Evolutionary conservation across 2,113 vertebrate species (phyloP), one percentile per base, ranked within the genome.

Genomic region (Elgaria multicarinata): DNA sequence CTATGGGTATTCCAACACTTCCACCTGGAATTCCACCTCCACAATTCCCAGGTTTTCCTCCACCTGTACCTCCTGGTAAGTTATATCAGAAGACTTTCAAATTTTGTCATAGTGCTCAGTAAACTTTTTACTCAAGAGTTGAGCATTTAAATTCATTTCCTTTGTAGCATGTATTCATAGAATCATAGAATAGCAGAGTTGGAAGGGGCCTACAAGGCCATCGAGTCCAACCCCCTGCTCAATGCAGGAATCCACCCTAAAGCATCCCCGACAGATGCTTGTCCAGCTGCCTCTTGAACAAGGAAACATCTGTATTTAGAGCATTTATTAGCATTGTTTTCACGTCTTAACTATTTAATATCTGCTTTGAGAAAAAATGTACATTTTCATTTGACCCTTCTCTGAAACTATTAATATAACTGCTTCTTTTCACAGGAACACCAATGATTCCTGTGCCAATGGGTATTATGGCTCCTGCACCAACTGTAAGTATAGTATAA

Each of bases 371-470:
- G 81, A 67, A 87, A 0, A 88, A 80, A 33, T 6, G 31, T 87
- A 62, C 69, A 31, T 39, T 75, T 76, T 42, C 55, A n/a, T 14
- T 39, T 14, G 55, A 20, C 64, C n/a, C 9, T 90, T 85, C 13
- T 55, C 33, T 64, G 33, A 64, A 71, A 83, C 20, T 74, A 13
- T 58, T 86, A 55, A 79, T 26, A n/a, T 18, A 83, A 66, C 28
- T 20, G 44, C 28, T 55, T 53, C 1, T 67, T 39, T 80, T 86
- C 26, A 78, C 90, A 99, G 99, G 98, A 89, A 96, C 98, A 36
- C 99, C 98, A 81, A 99, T 99, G 98, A 99, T 99, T 97, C 99
- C 99, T 93, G 98, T 99, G 91, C 99, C 99, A 88, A 99, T 99
- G 98, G 98, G 99, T 92, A 98, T 99, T 95, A 99, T 99, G 98